phyloP scores from a whole-genome alignment of 2,113 vertebrate genomes.

The Neotoma lepida region DNA sequence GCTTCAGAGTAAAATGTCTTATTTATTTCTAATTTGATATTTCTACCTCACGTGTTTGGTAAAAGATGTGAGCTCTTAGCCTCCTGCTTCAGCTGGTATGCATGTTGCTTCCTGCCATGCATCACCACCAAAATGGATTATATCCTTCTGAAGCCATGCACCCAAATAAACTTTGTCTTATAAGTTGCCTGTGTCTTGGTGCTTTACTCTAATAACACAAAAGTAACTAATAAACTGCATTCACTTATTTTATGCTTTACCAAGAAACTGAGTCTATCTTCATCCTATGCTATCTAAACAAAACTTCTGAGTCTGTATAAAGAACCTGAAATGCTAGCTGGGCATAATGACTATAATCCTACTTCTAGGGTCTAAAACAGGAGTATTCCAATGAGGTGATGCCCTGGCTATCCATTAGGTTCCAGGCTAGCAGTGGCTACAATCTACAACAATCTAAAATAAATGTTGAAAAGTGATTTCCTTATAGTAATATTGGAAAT shows the following conservation, averaged over 20 bases:
- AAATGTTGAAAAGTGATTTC: neutral
- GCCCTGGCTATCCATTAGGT: neutral
- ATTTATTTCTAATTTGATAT: neutral
- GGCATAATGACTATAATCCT: neutral
- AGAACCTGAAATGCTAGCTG: neutral
- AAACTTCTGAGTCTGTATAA: neutral
- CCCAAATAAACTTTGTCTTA: neutral
- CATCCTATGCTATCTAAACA: neutral
- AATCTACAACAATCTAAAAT: neutral
- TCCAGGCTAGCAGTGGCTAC: neutral
- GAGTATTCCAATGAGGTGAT: neutral
- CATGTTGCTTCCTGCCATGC: neutral
- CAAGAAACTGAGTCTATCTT: neutral
- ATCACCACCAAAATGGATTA: neutral
- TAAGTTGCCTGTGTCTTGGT: neutral
- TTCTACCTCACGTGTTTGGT: neutral
- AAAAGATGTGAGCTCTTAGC: neutral
- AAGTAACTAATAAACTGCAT: neutral
- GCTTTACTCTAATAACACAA: neutral
- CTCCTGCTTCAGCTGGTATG: neutral
- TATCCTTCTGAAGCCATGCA: neutral
- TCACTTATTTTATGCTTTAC: neutral
- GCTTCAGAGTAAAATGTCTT: neutral
- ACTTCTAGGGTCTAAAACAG: neutral
- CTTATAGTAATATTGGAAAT: neutral